Evolutionary conservation across 2,113 vertebrate species (phyloP).

Genomic region (cattle (Bos taurus)): ARS-UCD2.0 NC_037336.1:99176501-99177000

Average conservation of each 20-base stretch:
- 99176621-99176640: not conserved
- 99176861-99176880: not conserved
- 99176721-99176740: not conserved
- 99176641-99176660: rapidly evolving
- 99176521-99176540: not conserved
- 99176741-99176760: not conserved
- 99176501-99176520: not conserved
- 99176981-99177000: not conserved
- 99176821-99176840: not conserved
- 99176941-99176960: too few relatives aligned
- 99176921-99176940: not conserved
- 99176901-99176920: not conserved
- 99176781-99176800: not conserved
- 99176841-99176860: not conserved
- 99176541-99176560: not conserved
- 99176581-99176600: not conserved
- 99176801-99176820: not conserved
- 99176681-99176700: not conserved
- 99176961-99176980: not conserved
- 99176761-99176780: not conserved
- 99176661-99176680: not conserved
- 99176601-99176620: not conserved
- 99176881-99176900: not conserved
- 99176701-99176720: not conserved
- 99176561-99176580: not conserved